Base-by-base conservation (phyloP, 2,888 invertebrate species). In the Dioctria rufipes region DNA sequence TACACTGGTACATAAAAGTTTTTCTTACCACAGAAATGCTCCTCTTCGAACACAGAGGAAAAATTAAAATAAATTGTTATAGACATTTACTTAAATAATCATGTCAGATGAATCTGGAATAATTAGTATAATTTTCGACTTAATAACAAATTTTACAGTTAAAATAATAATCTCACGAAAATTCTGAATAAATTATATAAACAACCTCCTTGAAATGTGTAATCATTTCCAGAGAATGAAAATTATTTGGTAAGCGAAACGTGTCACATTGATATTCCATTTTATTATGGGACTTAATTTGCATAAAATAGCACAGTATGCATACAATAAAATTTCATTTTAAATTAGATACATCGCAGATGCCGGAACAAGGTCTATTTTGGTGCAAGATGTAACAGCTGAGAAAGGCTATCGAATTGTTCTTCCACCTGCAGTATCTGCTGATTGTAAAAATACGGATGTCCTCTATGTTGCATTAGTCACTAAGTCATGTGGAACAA, bases 401-500 rank as follows among this genome's bases (percentile, higher is more conserved):
- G 88, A 86, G 75, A 90, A 88, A 66, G 91, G 92, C 37, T 91
- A 90, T 85, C 89, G 92, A 60, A 90, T 93, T 63, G 90, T 92
- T 4, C 86, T 93, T 49, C 93, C 93, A 0, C 87, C 89, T 82
- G 90, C 90, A 4, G 90, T 90, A 3, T 89, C 89, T 0, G 86
- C 88, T 5, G 86, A 86, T 2, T 85, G 86, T 37, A 82, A 85
- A 2, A 87, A 88, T 9, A 90, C 88, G 80, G 92, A 93, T 85
- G 93, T 93, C 2, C 89, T 93, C 1, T 93, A 93, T 84, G 88
- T 92, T 80, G 90, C 90, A 0, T 85, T 93, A 25, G 89, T 91
- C 0, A 87, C 90, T 37, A 91, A 91, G 85, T 86, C 88, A 3
- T 89, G 90, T 80, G 91, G 91, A 9, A 89, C 90, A 42, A 85